Evolutionary conservation across 1,140 invertebrate genomes (phyloP), one percentile per base, ranked within the genome.

Genomic region (Drosophila pruinosa): DNA sequence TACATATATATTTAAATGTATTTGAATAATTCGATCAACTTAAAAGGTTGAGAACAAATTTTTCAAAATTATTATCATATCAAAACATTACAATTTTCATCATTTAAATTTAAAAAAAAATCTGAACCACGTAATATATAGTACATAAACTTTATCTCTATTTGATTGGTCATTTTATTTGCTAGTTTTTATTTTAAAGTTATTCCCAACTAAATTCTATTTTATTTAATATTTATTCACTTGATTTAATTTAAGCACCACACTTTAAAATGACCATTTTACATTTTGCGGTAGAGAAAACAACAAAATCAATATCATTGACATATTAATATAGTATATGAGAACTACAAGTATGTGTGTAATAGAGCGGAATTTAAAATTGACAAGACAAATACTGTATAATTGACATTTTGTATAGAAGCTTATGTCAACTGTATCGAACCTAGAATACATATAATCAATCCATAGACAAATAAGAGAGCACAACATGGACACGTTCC

Each of bases 321-420:
- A 34, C 3, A 12, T 12, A 34, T 34, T 34, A 34, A 34, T 34
- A n/a, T n/a, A n/a, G n/a, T n/a, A n/a, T n/a, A n/a, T n/a, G n/a
- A 54, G 0, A 15, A 2, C 21, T 12, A 31, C 19, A 8, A 19
- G 21, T 31, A 21, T 43, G n/a, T 58, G 24, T 19, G n/a, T 21
- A n/a, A 26, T 45, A 15, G 22, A 57, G 5, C 17, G 15, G 10
- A 2, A 26, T 45, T 31, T 45, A 41, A 22, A 58, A 58, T 58
- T 58, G 56, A 1, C 41, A 31, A 34, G 28, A n/a, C 39, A 47
- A 58, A 58, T 58, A 45, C 19, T 26, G 21, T 24, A 12, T 12
- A 71, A 70, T 70, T 70, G 67, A 15, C 39, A 57, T 57, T 71
- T 34, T 41, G 21, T 63, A 38, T 61, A 34, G 19, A 34, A 28